phyloP scores from a whole-genome alignment of 2,797 vertebrate genomes.

The Sebastes cheni region DNA sequence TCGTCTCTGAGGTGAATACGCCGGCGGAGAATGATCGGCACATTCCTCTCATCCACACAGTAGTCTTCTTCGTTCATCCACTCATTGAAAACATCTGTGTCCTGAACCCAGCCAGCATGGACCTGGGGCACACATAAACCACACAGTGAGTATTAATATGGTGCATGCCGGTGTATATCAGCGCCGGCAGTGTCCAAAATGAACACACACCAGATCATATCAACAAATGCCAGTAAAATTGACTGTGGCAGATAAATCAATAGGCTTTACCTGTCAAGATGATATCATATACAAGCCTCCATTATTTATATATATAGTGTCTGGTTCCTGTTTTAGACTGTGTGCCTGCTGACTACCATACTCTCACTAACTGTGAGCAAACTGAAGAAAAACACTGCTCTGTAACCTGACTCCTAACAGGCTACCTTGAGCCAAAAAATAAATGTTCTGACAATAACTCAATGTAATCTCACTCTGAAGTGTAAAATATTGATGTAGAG shows the following conservation, averaged over 20 bases:
- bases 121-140: slow-evolving; percentile 78
- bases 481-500: neutral
- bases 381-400: neutral
- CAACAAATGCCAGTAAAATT: neutral
- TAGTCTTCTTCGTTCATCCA: slow-evolving; percentile 99
- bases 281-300: neutral
- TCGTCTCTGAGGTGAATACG: slow-evolving; percentile 75
- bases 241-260: neutral
- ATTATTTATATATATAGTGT: neutral
- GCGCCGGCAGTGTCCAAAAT: neutral
- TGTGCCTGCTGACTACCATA: neutral
- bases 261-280: neutral
- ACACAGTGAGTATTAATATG: neutral
- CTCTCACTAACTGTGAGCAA: neutral
- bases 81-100: slow-evolving; percentile 93
- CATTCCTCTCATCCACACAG: slow-evolving; percentile 90
- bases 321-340: neutral
- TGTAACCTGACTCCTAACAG: neutral
- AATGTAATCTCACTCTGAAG: neutral
- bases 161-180: neutral
- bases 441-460: neutral
- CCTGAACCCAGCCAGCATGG: slow-evolving; percentile 92
- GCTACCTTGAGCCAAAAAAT: neutral
- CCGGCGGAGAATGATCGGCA: slow-evolving; percentile 76
- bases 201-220: neutral